A percentile compares a stretch with the other conserved stretches of the same genome.
phyloP scores from a whole-genome alignment of 2,797 vertebrate genomes.

The Peromyscus aztecus region DNA sequence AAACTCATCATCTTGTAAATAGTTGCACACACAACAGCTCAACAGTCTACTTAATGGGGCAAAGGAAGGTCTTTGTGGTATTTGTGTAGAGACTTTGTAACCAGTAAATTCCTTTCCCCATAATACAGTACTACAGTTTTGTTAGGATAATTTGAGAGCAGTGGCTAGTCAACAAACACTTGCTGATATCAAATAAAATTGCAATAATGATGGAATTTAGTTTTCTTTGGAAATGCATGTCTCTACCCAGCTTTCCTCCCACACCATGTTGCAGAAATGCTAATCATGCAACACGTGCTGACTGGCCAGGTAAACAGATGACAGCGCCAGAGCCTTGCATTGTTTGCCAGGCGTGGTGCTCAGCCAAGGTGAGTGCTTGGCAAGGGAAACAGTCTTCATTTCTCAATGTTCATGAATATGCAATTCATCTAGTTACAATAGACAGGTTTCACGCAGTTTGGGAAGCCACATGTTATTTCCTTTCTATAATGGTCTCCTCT shows the following conservation, averaged over 20 bases:
- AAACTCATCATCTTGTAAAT: slow-evolving; percentile 27
- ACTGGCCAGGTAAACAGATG: slow-evolving; percentile 26
- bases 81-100: not conserved
- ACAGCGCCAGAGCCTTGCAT: not conserved
- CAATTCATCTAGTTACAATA: slow-evolving; percentile 55
- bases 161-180: not conserved
- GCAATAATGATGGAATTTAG: slow-evolving; percentile 13
- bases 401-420: slow-evolving; percentile 54
- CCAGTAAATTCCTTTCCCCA: slow-evolving; percentile 21
- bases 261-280: not conserved
- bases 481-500: slow-evolving; percentile 55
- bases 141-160: slow-evolving; percentile 31
- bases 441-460: slow-evolving; percentile 31
- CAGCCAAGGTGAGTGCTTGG: slow-evolving; percentile 50
- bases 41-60: not conserved
- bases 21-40: not conserved
- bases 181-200: slow-evolving; percentile 24
- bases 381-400: not conserved
- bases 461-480: slow-evolving; percentile 66
- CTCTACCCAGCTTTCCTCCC: slow-evolving; percentile 40
- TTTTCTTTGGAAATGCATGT: slow-evolving; percentile 26
- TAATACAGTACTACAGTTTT: not conserved
- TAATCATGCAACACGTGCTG: not conserved
- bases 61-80: not conserved
- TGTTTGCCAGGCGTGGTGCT: slow-evolving; percentile 19